Percentiles rank a stretch among this genome's conserved stretches.
Evolutionary conservation across 2,113 vertebrate species (phyloP).

Genomic region (Channa maculata): DNA sequence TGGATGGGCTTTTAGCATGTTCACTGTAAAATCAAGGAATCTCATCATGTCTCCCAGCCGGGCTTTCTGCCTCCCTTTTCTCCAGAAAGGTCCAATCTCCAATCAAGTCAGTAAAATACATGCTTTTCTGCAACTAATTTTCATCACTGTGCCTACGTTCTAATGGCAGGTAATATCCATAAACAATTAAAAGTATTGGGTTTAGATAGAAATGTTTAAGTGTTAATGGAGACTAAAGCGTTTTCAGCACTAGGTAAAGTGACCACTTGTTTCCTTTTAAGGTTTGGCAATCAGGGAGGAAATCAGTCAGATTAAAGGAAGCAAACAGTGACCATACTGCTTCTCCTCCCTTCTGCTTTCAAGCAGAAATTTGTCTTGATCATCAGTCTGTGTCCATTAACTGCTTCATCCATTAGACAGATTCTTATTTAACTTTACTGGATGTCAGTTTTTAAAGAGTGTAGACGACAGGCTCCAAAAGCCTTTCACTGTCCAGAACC

Average conservation of each 20-base stretch:
- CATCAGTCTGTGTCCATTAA: slow-evolving; percentile 38
- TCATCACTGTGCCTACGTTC: background rate
- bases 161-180: slow-evolving; percentile 8
- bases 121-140: background rate
- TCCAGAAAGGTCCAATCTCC: slow-evolving; percentile 1
- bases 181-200: slow-evolving; percentile 11
- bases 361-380: slow-evolving; percentile 29
- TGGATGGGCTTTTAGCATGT: slow-evolving; percentile 41
- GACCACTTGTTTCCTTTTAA: slow-evolving; percentile 25
- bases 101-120: background rate
- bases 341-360: slow-evolving; percentile 26
- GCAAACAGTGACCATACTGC: slow-evolving; percentile 5
- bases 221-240: background rate
- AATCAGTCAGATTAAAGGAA: slow-evolving; percentile 54
- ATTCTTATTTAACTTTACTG: slow-evolving; percentile 33
- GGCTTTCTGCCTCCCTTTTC: background rate
- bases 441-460: slow-evolving; percentile 19
- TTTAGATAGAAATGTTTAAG: background rate
- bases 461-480: slow-evolving; percentile 2
- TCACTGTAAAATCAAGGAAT: slow-evolving; percentile 41
- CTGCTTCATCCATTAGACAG: slow-evolving; percentile 28
- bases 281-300: slow-evolving; percentile 27
- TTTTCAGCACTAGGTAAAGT: slow-evolving; percentile 25
- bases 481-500: background rate
- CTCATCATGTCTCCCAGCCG: slow-evolving; percentile 25